phyloP scores from a whole-genome alignment of 2,888 invertebrate species.

The Portevinia maculata region DNA sequence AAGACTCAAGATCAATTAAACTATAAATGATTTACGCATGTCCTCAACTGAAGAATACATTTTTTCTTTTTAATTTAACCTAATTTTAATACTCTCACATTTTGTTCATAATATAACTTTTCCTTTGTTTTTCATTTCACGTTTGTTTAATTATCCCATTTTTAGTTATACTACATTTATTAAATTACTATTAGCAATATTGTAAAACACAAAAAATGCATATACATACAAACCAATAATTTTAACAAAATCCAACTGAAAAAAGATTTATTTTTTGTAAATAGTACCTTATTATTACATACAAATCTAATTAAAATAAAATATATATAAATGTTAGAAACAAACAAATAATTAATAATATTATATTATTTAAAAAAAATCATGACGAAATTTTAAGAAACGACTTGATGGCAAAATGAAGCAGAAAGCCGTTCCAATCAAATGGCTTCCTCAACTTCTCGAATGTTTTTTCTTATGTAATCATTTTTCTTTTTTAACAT shows the following conservation, averaged over 20 bases:
- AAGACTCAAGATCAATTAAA: constrained; percentile 30
- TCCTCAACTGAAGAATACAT: constrained; percentile 1
- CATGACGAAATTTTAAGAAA: constrained; percentile 56
- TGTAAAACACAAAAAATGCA: not conserved
- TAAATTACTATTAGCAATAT: not conserved
- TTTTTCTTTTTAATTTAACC: no score
- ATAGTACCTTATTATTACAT: constrained; percentile 46
- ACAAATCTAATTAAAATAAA: constrained; percentile 49
- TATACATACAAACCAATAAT: constrained; percentile 22
- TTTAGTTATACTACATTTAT: not conserved
- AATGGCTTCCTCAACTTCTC: constrained; percentile 36
- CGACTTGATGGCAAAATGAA: constrained; percentile 35
- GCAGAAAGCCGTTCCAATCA: constrained; percentile 10
- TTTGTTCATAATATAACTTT: not conserved
- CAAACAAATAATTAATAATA: constrained; percentile 36
- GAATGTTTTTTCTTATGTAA: constrained; percentile 35
- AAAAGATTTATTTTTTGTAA: constrained; percentile 58
- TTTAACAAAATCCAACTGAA: constrained; percentile 23
- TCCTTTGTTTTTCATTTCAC: constrained; percentile 5
- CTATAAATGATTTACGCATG: constrained; percentile 1
- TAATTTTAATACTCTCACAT: not conserved
- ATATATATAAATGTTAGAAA: constrained; percentile 63
- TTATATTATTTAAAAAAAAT: constrained; percentile 39
- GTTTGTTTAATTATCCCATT: not conserved
- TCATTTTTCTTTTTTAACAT: constrained; percentile 27